Percentiles rank a stretch among this genome's conserved stretches.
Conservation (phyloP, 1,140 invertebrate genomes). For the Tetramorium parvispinum region DNA sequence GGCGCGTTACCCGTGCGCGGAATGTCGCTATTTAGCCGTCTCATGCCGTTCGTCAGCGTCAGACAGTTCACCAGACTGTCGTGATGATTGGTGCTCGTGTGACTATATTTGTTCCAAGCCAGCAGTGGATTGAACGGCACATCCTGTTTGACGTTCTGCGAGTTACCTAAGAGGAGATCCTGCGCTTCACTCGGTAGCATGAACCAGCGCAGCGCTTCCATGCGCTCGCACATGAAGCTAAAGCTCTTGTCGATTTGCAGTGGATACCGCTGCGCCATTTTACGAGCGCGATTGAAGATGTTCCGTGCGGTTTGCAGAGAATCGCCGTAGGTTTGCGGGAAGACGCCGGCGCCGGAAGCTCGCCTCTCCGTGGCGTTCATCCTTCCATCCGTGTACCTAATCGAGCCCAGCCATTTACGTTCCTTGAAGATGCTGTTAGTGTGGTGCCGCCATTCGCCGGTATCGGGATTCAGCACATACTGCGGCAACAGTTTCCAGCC, state of each 20-base stretch:
- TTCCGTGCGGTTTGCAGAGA: constrained; percentile 92
- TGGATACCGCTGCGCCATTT: constrained; percentile 91
- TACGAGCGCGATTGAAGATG: constrained; percentile 91
- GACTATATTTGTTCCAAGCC: constrained; percentile 54
- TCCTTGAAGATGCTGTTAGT: constrained; percentile 92
- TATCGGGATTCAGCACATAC: constrained; percentile 94
- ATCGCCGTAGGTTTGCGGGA: constrained; percentile 90
- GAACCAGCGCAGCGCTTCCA: constrained; percentile 93
- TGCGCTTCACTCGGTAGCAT: constrained; percentile 93
- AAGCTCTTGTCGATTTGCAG: constrained; percentile 90
- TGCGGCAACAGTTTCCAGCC: constrained; percentile 96
- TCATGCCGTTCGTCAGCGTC: constrained; percentile 72
- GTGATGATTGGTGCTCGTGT: constrained; percentile 51
- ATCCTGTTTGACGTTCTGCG: constrained; percentile 90
- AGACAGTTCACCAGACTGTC: constrained; percentile 71
- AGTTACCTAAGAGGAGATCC: constrained; percentile 90
- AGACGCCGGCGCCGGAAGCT: constrained; percentile 89
- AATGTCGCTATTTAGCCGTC: constrained; percentile 83
- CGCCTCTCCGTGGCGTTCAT: constrained; percentile 90
- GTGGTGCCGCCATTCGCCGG: constrained; percentile 95
- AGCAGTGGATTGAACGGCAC: constrained; percentile 89
- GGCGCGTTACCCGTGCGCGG: constrained; percentile 75
- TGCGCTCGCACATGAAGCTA: constrained; percentile 89
- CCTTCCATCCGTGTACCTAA: constrained; percentile 91
- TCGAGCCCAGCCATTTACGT: constrained; percentile 92